Evolutionary conservation across 92 coral and sea anemone genomes (phyloP), one percentile per base, ranked within the genome.

Genomic region (Phenganax subtilis): DNA sequence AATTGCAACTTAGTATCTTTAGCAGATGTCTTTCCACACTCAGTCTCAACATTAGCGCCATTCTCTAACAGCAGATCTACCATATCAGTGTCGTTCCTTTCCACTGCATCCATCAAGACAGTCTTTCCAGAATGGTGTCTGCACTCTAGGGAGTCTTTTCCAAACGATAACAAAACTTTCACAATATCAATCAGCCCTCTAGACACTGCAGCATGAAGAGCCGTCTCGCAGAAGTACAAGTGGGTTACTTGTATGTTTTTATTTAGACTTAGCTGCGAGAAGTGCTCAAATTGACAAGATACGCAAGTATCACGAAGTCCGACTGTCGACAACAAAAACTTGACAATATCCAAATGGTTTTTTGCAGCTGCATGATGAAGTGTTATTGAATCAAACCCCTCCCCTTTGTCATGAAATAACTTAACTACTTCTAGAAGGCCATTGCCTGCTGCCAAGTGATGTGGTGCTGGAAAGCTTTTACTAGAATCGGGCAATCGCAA

Each of bases 41-140:
- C 25, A 20, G 25, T 20, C 25, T 20, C 57, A 72, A 86, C 17
- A 28, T 61, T 55, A 12, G 87, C 87, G 0, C 86, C 82, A 9
- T 14, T 28, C 9, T 30, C 3, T 0, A 86, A 74, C 0, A 90
- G 83, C 29, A 71, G 11, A 51, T 83, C 56, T 75, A 75, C 75
- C 9, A 73, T 64, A 10, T 62, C 28, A 20, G 60, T 55, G 53
- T 77, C 37, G 84, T 85, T 89, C 6, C 67, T 84, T 0, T 83
- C 57, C 0, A 89, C 89, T 10, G 93, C 90, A 55, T 86, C 87
- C 51, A 87, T 89, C 6, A 91, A 81, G 6, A 91, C 87, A 0
- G 80, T 83, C 76, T 84, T 77, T 28, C 47, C 47, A 37, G 47
- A 37, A 37, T 37, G 47, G 47, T 37, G 47, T 37, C 47, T 37